These are phyloP conservation scores for Falco punctatus DNA, from an alignment of 2,113 vertebrate species.

Conservation along the genomic window DNA sequence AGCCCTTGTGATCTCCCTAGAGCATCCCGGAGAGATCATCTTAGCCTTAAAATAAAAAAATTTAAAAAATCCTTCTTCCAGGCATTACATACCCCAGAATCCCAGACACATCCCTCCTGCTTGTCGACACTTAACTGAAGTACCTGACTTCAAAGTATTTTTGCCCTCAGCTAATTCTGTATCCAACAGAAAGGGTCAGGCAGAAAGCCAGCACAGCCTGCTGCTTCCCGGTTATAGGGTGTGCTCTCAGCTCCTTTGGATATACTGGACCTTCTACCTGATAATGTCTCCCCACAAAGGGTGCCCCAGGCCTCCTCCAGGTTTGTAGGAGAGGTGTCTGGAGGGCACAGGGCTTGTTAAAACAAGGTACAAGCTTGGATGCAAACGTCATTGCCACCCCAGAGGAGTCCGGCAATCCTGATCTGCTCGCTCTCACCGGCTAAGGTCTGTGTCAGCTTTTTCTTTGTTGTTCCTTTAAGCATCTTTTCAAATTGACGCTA, in stretches of 20 bases:
- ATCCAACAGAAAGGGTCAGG: not conserved
- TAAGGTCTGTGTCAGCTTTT: constrained; percentile 66
- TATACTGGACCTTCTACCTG: not conserved
- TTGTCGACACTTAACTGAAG: not conserved
- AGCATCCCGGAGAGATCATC: not conserved
- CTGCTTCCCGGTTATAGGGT: fast-evolving
- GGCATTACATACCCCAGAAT: not conserved
- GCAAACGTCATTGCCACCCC: not conserved
- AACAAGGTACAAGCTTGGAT: not conserved
- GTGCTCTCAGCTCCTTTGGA: not conserved
- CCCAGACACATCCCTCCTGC: constrained; percentile 4
- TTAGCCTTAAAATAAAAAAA: not conserved
- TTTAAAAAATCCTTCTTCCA: not conserved
- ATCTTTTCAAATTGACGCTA: constrained; percentile 28
- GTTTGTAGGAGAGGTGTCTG: not conserved
- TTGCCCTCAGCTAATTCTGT: not conserved
- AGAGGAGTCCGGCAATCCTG: not conserved
- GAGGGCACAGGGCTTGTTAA: not conserved
- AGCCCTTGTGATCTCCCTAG: not conserved
- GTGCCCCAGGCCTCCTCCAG: not conserved
- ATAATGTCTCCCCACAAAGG: not conserved
- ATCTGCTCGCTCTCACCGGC: not conserved
- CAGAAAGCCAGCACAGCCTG: not conserved
- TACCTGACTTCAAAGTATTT: not conserved
- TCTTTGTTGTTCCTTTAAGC: constrained; percentile 64